Conservation (phyloP, 2,113 vertebrate genomes). For the Pampusana beccarii region DNA sequence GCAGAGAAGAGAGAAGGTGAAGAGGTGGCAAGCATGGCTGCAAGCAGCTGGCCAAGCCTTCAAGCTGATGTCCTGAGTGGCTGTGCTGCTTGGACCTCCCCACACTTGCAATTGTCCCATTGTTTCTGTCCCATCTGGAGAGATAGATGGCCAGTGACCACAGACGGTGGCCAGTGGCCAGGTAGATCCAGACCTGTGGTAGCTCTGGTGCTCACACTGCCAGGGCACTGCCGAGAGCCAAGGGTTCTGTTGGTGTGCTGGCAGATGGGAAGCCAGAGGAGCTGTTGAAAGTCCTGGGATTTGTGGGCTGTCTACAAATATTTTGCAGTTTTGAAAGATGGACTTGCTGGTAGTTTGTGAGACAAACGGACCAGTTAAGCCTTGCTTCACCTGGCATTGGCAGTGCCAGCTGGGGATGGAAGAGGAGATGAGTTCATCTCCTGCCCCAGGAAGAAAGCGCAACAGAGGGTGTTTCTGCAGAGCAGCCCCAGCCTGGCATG, state of each 20-base stretch:
- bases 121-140: not conserved
- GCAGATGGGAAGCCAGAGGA: not conserved
- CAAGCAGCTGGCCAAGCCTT: not conserved
- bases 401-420: no score
- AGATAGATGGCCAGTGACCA: not conserved
- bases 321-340: not conserved
- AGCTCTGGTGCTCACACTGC: not conserved
- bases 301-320: not conserved
- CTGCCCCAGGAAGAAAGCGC: not conserved
- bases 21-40: not conserved
- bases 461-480: not conserved
- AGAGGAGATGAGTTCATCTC: not conserved
- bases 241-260: not conserved
- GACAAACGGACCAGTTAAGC: not conserved
- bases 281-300: not conserved
- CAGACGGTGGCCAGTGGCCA: not conserved
- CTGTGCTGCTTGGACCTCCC: not conserved
- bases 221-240: not conserved
- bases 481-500: accelerated
- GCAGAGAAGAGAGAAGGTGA: not conserved
- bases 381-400: no score
- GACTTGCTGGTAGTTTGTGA: not conserved
- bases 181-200: not conserved
- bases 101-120: not conserved
- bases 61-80: not conserved